Evolutionary conservation across 2,888 invertebrate genomes (phyloP).

Genomic region (Keiferia lycopersicella): DNA sequence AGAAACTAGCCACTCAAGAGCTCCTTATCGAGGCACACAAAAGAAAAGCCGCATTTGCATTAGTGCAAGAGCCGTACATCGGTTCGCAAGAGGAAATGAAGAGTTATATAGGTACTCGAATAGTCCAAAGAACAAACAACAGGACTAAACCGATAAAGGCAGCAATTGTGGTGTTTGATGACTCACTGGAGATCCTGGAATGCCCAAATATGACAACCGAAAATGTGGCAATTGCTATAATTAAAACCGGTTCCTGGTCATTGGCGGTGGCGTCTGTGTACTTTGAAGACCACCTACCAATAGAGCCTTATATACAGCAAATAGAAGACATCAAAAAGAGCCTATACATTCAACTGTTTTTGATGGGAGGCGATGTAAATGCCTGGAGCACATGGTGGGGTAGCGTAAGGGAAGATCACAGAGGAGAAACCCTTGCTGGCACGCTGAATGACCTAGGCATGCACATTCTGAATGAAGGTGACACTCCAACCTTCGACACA

Average conservation of each 20-base stretch:
- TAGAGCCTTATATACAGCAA: too few species aligned
- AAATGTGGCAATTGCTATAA: neutral
- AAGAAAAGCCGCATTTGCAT: constrained; percentile 14
- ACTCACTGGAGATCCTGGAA: neutral
- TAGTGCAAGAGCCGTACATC: neutral
- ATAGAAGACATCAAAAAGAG: too few species aligned
- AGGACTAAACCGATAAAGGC: neutral
- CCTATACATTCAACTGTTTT: too few species aligned
- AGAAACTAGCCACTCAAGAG: too few species aligned
- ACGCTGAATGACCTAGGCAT: neutral
- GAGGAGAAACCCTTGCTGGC: too few species aligned
- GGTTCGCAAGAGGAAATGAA: neutral
- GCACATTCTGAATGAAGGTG: neutral
- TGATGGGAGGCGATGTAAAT: too few species aligned
- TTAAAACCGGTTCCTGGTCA: neutral
- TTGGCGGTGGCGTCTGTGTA: neutral
- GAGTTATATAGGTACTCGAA: neutral
- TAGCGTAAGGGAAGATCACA: too few species aligned
- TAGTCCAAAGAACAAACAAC: neutral
- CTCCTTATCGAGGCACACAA: constrained; percentile 8
- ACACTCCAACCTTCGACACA: neutral
- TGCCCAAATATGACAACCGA: neutral
- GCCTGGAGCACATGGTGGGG: too few species aligned
- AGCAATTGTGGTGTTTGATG: neutral
- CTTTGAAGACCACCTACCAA: too few species aligned